Base-by-base conservation (phyloP, 1,140 invertebrate species). In the Periplaneta americana region DNA sequence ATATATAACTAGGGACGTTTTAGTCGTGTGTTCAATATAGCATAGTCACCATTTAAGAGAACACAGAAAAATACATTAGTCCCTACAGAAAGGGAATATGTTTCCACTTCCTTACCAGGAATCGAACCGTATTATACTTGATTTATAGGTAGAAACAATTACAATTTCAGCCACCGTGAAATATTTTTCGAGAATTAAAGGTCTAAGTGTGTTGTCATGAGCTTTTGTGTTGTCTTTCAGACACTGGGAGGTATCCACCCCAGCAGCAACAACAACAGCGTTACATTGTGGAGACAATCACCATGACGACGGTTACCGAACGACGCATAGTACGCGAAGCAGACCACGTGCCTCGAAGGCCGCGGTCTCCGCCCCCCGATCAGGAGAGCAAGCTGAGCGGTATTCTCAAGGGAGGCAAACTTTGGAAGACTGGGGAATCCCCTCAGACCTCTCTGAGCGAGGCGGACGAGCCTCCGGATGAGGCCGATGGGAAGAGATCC, bases 291-390 rank as follows among this genome's bases (percentile, higher is more conserved):
- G 92, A 93, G 86, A 82, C 82, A 0, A 92, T 92, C 83, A 92
- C 92, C 80, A 93, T 93, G 91, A 93, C 92, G 82, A 93, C 92
- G 76, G 92, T 93, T 48, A 93, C 92, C 80, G 92, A 93, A 85
- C 88, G 91, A 74, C 89, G 92, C 35, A 91, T 92, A 78, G 89
- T 93, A 5, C 90, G 91, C 0, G 91, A 92, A 76, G 82, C 84
- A 11, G 75, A 82, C 80, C 35, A 39, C 1, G 35, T n/a, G 35
- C 18, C 34, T 6, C 4, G 33, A 3, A 78, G 57, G 17, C 4
- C n/a, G 10, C 33, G 76, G 5, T 34, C 76, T 0, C 36, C 57
- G 36, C 36, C 18, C 31, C n/a, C 33, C 35, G 18, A 36, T 74
- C 36, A 1, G 31, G 32, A 78, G 78, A 87, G 88, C 81, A 75